Percentiles rank a stretch among this genome's conserved stretches.
Evolutionary conservation across 2,888 invertebrate genomes (phyloP).

Genomic region (Calliopum simillimum): DNA sequence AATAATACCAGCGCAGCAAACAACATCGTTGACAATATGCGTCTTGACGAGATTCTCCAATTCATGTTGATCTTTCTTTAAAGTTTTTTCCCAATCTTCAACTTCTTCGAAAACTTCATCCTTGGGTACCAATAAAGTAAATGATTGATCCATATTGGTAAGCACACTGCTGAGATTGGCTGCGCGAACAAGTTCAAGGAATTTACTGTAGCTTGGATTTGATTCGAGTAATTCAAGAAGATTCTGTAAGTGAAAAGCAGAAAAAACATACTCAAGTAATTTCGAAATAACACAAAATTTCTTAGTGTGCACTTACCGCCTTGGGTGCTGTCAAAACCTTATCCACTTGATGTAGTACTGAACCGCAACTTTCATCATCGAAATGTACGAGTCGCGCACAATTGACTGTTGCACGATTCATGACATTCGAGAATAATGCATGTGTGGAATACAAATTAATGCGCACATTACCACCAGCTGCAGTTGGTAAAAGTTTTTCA

Average conservation of each 20-base stretch:
- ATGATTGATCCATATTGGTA: conserved; percentile 58
- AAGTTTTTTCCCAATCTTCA: conserved; percentile 53
- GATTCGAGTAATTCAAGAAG: conserved; percentile 59
- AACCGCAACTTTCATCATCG: conserved; percentile 76
- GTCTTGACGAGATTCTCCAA: conserved; percentile 61
- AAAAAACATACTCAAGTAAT: not conserved
- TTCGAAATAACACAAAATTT: not conserved
- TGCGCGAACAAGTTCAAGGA: conserved; percentile 60
- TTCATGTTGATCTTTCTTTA: conserved; percentile 52
- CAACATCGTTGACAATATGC: conserved; percentile 66
- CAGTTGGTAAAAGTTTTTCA: conserved; percentile 70
- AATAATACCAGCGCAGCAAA: conserved; percentile 67
- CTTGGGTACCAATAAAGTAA: conserved; percentile 65
- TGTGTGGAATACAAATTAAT: conserved; percentile 73
- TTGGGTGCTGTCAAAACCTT: conserved; percentile 68
- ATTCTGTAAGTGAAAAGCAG: conserved; percentile 49
- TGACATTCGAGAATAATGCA: conserved; percentile 70
- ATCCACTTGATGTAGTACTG: conserved; percentile 75
- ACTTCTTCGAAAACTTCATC: conserved; percentile 66
- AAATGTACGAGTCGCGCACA: conserved; percentile 74
- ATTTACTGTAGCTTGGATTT: conserved; percentile 65
- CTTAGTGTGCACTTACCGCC: conserved; percentile 48
- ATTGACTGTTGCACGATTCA: conserved; percentile 75
- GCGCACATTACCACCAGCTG: conserved; percentile 69
- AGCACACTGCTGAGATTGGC: conserved; percentile 63